phyloP scores from a whole-genome alignment of 2,113 vertebrate genomes.

The Barnardius zonarius region DNA sequence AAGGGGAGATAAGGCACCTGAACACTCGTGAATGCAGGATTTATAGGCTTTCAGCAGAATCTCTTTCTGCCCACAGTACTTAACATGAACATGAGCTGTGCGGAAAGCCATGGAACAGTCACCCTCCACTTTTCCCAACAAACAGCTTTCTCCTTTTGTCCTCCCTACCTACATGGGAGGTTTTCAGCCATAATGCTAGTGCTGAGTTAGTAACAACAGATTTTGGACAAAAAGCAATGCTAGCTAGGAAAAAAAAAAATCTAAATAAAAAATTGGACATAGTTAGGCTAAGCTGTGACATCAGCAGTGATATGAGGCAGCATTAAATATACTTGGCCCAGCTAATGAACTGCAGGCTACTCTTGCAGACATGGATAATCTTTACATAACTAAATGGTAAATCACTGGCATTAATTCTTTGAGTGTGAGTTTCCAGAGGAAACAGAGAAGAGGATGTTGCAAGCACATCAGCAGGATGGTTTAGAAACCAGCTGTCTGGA shows the following conservation, averaged over 20 bases:
- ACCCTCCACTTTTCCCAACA: not conserved
- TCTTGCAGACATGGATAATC: not conserved
- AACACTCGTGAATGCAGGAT: constrained; percentile 10
- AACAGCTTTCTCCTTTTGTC: not conserved
- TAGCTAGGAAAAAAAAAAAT: not conserved
- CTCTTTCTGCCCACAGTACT: not conserved
- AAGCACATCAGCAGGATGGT: constrained; percentile 18
- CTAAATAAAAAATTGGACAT: not conserved
- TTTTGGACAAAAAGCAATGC: not conserved
- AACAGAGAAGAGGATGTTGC: not conserved
- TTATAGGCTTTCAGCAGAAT: not conserved
- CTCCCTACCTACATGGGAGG: not conserved
- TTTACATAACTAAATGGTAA: not conserved
- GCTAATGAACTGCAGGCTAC: not conserved
- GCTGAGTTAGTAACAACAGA: not conserved
- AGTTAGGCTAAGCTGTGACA: not conserved
- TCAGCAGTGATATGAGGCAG: not conserved
- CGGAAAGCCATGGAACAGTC: not conserved
- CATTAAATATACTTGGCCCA: not conserved
- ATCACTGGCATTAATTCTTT: not conserved
- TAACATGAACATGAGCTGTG: not conserved
- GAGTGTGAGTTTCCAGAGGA: not conserved
- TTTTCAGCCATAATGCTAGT: not conserved
- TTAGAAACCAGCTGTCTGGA: not conserved
- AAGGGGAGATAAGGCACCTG: not conserved